Conservation (phyloP, 1,140 invertebrate species). For the Drosophila takahashii region DNA sequence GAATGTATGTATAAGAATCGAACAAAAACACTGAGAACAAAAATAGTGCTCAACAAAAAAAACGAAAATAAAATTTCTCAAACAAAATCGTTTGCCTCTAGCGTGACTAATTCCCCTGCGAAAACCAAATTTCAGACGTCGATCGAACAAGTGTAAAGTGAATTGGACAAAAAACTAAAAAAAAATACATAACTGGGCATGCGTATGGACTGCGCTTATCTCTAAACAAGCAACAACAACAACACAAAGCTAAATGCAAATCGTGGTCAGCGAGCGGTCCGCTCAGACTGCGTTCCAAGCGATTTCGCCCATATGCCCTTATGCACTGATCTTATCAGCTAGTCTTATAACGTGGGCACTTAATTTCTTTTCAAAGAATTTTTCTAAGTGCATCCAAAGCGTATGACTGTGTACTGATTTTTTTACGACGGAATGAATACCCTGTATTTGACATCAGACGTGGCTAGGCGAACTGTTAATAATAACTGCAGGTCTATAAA, state of each 20-base stretch:
- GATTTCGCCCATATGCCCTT: not conserved
- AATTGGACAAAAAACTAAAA: not conserved
- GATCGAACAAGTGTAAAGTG: not conserved
- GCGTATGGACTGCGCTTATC: not conserved
- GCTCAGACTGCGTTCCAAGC: not conserved
- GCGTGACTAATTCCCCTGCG: no score
- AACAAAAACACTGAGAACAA: no score
- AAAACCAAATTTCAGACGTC: not conserved
- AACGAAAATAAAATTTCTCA: no score
- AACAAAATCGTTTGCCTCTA: no score
- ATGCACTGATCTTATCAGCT: no score
- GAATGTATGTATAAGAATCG: no score
- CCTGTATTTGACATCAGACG: not conserved
- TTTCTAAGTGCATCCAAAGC: no score
- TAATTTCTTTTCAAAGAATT: no score
- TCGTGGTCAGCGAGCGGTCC: not conserved
- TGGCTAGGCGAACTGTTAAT: not conserved
- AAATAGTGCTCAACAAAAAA: no score
- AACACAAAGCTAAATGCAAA: not conserved
- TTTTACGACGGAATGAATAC: no score
- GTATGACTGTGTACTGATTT: no score
- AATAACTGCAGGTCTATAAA: not conserved
- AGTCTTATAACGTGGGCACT: no score
- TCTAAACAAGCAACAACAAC: not conserved
- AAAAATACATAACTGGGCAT: not conserved